phyloP scores from a whole-genome alignment of 2,888 invertebrate genomes.

The Nomada lathburiana region DNA sequence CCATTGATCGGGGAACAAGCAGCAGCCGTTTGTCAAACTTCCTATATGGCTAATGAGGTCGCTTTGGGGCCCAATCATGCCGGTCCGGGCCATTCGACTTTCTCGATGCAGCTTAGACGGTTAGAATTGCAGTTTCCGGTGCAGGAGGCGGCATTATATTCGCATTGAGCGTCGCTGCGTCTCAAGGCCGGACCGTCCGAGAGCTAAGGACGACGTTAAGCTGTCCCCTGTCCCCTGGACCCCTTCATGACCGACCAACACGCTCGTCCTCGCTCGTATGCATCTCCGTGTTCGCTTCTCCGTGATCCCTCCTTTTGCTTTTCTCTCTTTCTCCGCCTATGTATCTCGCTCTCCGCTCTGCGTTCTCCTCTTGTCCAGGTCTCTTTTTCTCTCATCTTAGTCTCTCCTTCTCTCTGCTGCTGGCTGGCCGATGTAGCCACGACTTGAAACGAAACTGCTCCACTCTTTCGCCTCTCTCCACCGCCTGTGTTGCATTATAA shows the following conservation, averaged over 20 bases:
- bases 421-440: slow-evolving; percentile 10
- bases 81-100: slow-evolving; percentile 6
- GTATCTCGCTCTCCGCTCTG: slow-evolving; percentile 2
- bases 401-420: neutral
- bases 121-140: slow-evolving; percentile 62
- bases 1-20: neutral
- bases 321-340: neutral
- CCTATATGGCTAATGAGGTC: neutral
- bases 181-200: slow-evolving; percentile 83
- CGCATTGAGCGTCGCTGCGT: slow-evolving; percentile 83
- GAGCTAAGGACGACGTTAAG: slow-evolving; percentile 76
- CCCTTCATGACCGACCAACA: slow-evolving; percentile 20
- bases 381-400: neutral
- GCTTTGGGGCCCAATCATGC: neutral
- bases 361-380: slow-evolving; percentile 14
- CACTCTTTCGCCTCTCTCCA: slow-evolving; percentile 31
- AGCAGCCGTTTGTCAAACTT: slow-evolving; percentile 5
- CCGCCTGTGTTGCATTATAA: slow-evolving; percentile 30
- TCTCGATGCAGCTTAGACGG: slow-evolving; percentile 12
- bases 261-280: slow-evolving; percentile 53
- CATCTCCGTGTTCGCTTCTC: slow-evolving; percentile 50
- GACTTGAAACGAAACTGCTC: slow-evolving; percentile 62
- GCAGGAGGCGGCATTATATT: slow-evolving; percentile 54
- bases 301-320: slow-evolving; percentile 13
- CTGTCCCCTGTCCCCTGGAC: slow-evolving; percentile 45